Evolutionary conservation across 2,797 vertebrate genomes (phyloP).

Genomic region (Chaetophractus vellerosus): DNA sequence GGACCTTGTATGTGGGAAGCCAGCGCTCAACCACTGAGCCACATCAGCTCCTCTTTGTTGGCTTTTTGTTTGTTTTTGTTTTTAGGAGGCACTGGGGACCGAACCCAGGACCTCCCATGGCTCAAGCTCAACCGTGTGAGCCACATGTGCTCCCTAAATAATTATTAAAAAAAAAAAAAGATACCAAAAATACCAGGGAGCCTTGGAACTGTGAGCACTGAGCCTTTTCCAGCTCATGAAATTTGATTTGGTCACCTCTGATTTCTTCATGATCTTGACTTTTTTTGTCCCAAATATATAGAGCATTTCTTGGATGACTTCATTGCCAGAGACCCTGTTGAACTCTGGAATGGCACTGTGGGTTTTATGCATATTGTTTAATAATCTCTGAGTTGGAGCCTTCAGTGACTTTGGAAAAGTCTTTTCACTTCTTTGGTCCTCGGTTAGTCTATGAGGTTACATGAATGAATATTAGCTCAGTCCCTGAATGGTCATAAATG

Average conservation of each 20-base stretch:
- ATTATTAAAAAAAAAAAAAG: background rate
- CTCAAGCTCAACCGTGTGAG: too few relatives aligned
- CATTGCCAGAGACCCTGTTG: background rate
- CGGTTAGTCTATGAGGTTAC: background rate
- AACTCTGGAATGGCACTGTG: background rate
- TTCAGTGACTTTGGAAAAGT: slow-evolving; percentile 13
- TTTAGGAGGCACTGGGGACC: too few relatives aligned
- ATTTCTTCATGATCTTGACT: slow-evolving; percentile 35
- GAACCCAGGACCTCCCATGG: too few relatives aligned
- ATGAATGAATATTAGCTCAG: background rate
- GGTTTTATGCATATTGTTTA: slow-evolving; percentile 20
- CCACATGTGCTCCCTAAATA: too few relatives aligned
- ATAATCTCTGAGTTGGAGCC: background rate
- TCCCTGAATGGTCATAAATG: slow-evolving; percentile 23
- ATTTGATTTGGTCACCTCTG: slow-evolving; percentile 17
- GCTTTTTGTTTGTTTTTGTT: too few relatives aligned
- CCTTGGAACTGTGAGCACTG: background rate
- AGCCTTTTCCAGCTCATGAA: background rate
- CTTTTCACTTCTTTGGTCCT: background rate
- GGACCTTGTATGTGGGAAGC: too few relatives aligned
- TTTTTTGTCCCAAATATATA: background rate
- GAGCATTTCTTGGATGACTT: background rate
- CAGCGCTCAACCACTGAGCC: too few relatives aligned
- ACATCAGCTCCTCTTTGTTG: too few relatives aligned
- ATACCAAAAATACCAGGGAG: background rate